These are phyloP conservation scores for Sminthurides bifidus DNA, from an alignment of 1,140 invertebrate genomes.

Conservation along the genomic window DNA sequence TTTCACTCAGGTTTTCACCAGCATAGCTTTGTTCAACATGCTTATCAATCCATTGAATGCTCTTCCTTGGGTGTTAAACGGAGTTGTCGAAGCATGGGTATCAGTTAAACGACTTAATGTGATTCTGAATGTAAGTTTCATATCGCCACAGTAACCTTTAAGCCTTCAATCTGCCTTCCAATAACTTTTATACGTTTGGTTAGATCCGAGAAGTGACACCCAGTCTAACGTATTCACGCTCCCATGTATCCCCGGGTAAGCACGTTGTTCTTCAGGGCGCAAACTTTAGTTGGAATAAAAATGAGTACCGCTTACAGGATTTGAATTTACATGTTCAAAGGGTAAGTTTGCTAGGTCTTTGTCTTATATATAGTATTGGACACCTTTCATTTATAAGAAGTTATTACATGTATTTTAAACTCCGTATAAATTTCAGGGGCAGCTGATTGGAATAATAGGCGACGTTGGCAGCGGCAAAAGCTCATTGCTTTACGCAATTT, in stretches of 20 bases:
- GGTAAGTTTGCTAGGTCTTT: too few species aligned
- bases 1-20: conserved; percentile 65
- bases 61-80: conserved; percentile 97
- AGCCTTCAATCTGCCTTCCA: too few species aligned
- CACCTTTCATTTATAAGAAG: too few species aligned
- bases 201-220: too few species aligned
- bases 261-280: conserved; percentile 36
- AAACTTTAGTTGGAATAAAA: conserved; percentile 38
- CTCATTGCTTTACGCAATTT: conserved; percentile 55
- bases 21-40: conserved; percentile 89
- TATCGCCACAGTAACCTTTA: too few species aligned
- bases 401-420: too few species aligned
- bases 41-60: conserved; percentile 90
- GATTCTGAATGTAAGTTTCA: conserved; percentile 52
- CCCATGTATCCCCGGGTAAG: too few species aligned
- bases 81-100: conserved; percentile 85
- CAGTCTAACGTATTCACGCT: too few species aligned
- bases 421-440: conserved; percentile 29
- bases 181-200: too few species aligned
- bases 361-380: too few species aligned
- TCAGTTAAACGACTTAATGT: conserved; percentile 70
- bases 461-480: conserved; percentile 65
- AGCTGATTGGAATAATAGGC: conserved; percentile 56
- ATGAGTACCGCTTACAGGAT: conserved; percentile 3
- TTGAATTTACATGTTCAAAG: conserved; percentile 14